Evolutionary conservation across 2,113 vertebrate species (phyloP), one percentile per base, ranked within the genome.

Genomic region (Neolamprologus sp.): DNA sequence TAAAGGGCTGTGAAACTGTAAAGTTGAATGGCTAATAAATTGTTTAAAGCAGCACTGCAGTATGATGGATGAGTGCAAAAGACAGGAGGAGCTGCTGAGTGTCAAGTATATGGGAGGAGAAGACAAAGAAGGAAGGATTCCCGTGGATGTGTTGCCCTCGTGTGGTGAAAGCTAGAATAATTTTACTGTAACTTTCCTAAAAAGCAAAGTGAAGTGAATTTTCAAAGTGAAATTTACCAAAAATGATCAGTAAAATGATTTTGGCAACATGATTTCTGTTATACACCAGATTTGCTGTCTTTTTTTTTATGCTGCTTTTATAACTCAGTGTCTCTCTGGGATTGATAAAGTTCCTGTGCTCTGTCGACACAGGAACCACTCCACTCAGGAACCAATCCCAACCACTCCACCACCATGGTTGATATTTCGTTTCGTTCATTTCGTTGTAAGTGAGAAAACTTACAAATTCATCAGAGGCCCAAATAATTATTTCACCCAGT

Each of bases 141-240:
- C 17, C n/a, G 80, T 9, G 49, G 28, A 53, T 3, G 58, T 84
- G 90, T 54, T 82, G 94, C 94, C 94, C 87, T 88, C 94, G 1
- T 91, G 92, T 93, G 95, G 94, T 49, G 10, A 82, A 75, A 89
- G 6, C 16, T 4, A 7, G 16, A 87, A 82, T 6, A 17, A 16
- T 68, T 68, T 68, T 68, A 37, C 63, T 2, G 33, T 40, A 40
- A 40, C 19, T 68, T 68, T 68, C 33, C 33, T 21, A 68, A 40
- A 68, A 68, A 40, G 7, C 30, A 13, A 63, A 63, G 16, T 11
- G 58, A 63, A 63, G 58, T 19, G 58, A 63, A 63, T 63, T 68
- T 3, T 63, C 0, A 63, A n/a, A 63, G 30, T 12, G 17, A 63
- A 63, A n/a, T 35, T 63, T 21, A 9, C 33, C 19, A 37, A 40